A percentile compares a stretch with the other conserved stretches of the same genome.
Evolutionary conservation across 37 sponge, comb jelly and placozoan genomes (phyloP).

Genomic region (Oscarella lobularis): DNA sequence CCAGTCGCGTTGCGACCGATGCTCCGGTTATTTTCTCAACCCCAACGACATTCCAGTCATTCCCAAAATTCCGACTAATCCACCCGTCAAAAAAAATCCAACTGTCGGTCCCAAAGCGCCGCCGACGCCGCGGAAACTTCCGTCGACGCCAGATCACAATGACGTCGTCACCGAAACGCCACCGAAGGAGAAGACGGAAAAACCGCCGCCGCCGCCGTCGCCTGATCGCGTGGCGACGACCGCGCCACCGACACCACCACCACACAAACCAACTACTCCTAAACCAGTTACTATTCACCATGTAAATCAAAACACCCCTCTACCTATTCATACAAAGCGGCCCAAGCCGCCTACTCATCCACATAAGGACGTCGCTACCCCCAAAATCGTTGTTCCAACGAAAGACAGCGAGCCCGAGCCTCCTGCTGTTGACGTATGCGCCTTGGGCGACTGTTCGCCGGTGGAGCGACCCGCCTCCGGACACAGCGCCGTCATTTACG

Average conservation of each 20-base stretch:
- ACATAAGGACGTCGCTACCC: neutral
- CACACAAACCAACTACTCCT: neutral
- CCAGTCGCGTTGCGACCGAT: slow-evolving; percentile 12
- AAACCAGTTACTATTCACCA: neutral
- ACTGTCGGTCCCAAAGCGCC: neutral
- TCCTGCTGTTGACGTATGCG: neutral
- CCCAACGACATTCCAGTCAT: neutral
- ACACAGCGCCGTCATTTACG: slow-evolving; percentile 31
- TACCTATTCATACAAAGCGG: neutral
- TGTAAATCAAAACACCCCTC: neutral
- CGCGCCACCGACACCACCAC: neutral
- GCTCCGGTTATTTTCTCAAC: slow-evolving; percentile 16
- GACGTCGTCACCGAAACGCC: too few species aligned
- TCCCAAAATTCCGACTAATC: neutral
- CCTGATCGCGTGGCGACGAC: neutral
- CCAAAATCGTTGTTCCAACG: neutral
- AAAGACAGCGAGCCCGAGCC: neutral
- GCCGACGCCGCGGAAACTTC: neutral
- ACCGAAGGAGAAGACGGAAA: neutral
- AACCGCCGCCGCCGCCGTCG: slow-evolving; percentile 5
- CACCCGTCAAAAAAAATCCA: neutral
- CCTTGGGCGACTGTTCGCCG: neutral
- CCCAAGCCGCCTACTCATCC: neutral
- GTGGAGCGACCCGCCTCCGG: slow-evolving; percentile 9
- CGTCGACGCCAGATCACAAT: too few species aligned